These are phyloP conservation scores for Nycticorax nycticorax DNA, from an alignment of 2,113 vertebrate genomes.

Conservation along the genomic window DNA sequence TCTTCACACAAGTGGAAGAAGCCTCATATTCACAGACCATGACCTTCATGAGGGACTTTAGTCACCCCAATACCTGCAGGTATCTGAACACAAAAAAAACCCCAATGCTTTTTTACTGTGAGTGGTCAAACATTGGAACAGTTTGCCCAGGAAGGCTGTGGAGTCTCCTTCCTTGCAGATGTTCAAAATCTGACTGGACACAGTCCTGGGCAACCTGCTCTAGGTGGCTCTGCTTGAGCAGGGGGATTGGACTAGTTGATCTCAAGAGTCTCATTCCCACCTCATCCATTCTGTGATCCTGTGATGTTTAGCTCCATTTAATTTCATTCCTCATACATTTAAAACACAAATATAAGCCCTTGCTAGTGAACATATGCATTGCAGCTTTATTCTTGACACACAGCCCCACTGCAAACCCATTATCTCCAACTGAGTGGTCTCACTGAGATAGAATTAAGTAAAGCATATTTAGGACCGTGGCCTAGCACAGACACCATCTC, in stretches of 20 bases:
- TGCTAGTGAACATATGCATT: neutral
- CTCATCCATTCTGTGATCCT: neutral
- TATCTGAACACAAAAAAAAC: neutral
- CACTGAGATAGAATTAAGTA: slow-evolving; percentile 8
- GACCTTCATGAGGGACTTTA: neutral
- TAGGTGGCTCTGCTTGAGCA: too few species aligned
- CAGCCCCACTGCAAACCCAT: neutral
- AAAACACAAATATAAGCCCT: neutral
- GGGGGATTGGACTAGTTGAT: neutral
- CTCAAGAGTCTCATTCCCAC: neutral
- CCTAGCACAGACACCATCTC: neutral
- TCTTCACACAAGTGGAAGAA: neutral
- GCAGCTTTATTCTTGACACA: neutral
- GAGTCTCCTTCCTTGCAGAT: too few species aligned
- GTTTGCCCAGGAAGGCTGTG: neutral
- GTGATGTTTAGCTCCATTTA: neutral
- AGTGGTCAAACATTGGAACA: neutral
- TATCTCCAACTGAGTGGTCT: neutral
- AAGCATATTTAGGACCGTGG: neutral
- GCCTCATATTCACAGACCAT: neutral
- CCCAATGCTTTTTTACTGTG: neutral
- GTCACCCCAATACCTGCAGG: neutral
- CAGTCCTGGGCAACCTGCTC: too few species aligned
- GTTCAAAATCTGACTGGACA: too few species aligned
- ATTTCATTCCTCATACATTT: neutral